Evolutionary conservation across 1,140 invertebrate genomes (phyloP).

Genomic region (Drosophila sechellia): DNA sequence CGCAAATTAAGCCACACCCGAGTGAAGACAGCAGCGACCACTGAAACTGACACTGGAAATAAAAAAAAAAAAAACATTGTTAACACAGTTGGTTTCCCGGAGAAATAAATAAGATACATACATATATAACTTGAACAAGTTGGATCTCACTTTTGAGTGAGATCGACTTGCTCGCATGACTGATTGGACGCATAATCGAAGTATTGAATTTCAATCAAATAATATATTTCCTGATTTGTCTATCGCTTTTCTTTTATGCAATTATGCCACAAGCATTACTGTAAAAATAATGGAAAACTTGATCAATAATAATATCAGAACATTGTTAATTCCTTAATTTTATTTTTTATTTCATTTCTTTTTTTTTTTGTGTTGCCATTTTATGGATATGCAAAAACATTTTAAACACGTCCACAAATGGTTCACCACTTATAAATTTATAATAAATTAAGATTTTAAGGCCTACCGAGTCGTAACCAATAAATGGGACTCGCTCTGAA

Average conservation of each 20-base stretch:
- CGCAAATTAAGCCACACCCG: constrained; percentile 73
- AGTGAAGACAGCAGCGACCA: constrained; percentile 34
- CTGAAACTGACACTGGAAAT: constrained; percentile 9
- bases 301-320: no score
- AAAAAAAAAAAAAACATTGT: constrained; percentile 31
- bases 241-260: constrained; percentile 26
- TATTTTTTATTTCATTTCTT: no score
- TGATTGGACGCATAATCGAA: constrained; percentile 30
- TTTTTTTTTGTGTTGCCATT: no score
- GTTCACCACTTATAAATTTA: no score
- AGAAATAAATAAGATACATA: constrained; percentile 12
- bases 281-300: no score
- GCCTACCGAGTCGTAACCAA: no score
- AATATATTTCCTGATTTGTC: constrained; percentile 54
- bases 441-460: no score
- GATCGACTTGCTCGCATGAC: constrained; percentile 17
- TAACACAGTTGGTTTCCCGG: constrained; percentile 57
- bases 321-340: no score
- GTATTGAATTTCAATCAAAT: constrained; percentile 68
- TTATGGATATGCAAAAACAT: no score
- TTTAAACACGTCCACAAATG: no score
- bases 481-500: not conserved
- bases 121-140: constrained; percentile 16
- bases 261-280: not conserved
- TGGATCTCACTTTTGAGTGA: constrained; percentile 2